Evolutionary conservation across 2,113 vertebrate species (phyloP), one percentile per base, ranked within the genome.

Genomic region (Camelus dromedarius): DNA sequence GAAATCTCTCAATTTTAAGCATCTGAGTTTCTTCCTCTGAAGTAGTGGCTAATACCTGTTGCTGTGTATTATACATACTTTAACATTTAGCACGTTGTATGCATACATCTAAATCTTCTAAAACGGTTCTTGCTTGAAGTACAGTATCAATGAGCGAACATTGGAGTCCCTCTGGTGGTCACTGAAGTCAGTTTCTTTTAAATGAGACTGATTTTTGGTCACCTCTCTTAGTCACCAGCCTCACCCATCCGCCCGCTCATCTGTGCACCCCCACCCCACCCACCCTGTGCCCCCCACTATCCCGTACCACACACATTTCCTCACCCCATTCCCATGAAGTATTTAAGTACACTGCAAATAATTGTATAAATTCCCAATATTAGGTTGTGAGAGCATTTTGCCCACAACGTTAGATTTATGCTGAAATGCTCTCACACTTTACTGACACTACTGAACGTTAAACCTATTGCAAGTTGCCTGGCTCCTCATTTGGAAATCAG

Each of bases 111-210:
- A 32, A 88, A 83, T 87, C 84, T 90, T 73, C 80, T 96, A 66
- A 64, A 56, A 52, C 5, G 8, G 50, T 42, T 95, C 90, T 94
- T 92, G 35, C 60, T 90, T 73, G 0, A 83, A 83, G 46, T n/a
- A 13, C 20, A 50, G 54, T 50, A 58, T 35, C 38, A 12, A 56
- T 77, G 72, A 93, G 77, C 96, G 95, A 95, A 93, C 79, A 67
- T 79, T 85, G 70, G 91, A 95, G 95, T 86, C n/a, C 4, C 93
- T 94, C 95, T 16, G 14, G 76, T 96, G 96, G 97, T 94, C 30
- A 0, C 32, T 52, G 56, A 13, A 64, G 11, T 80, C 79, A 20
- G 9, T 81, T 77, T 94, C 30, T 81, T 77, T 94, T 32, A 70
- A 64, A 93, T 9, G 22, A 76, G n/a, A 30, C 38, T 8, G 69